These are phyloP conservation scores for Chitala chitala DNA, from an alignment of 2,113 vertebrate genomes.

Conservation along the genomic window DNA sequence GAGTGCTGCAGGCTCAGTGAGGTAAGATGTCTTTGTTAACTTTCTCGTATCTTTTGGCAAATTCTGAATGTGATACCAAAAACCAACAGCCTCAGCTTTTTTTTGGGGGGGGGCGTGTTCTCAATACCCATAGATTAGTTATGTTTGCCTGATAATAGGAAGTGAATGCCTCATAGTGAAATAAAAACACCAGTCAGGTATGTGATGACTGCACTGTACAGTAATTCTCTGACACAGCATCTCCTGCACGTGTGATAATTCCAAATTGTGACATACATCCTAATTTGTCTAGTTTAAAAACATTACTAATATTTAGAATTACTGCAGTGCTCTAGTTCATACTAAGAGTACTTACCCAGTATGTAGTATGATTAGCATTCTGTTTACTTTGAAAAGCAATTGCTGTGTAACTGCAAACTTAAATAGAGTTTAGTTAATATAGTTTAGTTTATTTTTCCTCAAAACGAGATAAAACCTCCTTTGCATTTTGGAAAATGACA, in stretches of 20 bases:
- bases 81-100: too few relatives aligned
- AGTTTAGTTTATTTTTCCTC: slow-evolving; percentile 15
- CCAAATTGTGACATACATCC: background rate
- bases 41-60: too few relatives aligned
- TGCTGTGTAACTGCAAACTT: background rate
- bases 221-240: background rate
- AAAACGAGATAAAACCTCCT: slow-evolving; percentile 24
- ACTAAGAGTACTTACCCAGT: background rate
- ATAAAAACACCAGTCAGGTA: background rate
- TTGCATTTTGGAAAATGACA: slow-evolving; percentile 17
- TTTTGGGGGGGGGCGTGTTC: too few relatives aligned
- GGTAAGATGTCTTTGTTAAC: too few relatives aligned
- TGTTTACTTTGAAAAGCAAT: slow-evolving; percentile 4
- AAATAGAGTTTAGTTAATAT: slow-evolving; percentile 14
- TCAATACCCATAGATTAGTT: too few relatives aligned
- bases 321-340: too few relatives aligned
- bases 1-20: slow-evolving; percentile 77
- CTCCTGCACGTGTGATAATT: too few relatives aligned
- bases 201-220: background rate
- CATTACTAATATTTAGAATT: too few relatives aligned
- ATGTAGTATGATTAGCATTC: background rate
- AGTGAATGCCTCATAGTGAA: background rate
- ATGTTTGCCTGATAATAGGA: background rate
- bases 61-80: background rate
- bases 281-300: background rate